Base-by-base conservation (phyloP, 2,113 vertebrate genomes). In the Athene noctua region DNA sequence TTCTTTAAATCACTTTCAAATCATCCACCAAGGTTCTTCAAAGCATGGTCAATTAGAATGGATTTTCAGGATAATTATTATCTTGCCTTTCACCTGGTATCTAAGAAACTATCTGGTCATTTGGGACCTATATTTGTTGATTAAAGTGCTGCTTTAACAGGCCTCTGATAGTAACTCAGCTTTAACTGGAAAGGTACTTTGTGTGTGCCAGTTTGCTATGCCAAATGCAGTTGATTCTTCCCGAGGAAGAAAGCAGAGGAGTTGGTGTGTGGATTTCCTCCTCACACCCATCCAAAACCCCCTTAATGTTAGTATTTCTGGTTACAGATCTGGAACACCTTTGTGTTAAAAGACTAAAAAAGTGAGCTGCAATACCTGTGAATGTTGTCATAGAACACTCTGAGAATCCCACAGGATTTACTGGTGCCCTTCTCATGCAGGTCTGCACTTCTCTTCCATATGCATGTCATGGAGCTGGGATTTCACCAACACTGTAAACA, bases 271-370 rank as follows among this genome's bases (percentile, higher is more conserved):
- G 34, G 30, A 30, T 82, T 71, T 59, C 13, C 4, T 65, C 13
- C 5, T 7, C 15, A 10, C 12, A 34, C 1, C 15, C 13, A 36
- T 52, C 10, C 9, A 18, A 87, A 12, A 13, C 23, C 1, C 1
- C 6, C 6, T 3, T 25, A 18, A 13, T 18, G 10, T 46, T 80
- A 49, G 15, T 57, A 47, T 44, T 65, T 74, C 20, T 59, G 27
- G 18, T 23, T 71, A 65, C 5, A 12, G 17, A 14, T 57, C 36
- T 63, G 49, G 23, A 22, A 51, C 32, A 38, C 15, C 2, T 44
- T 59, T 36, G 22, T 65, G 4, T 66, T 75, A 75, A 61, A 73
- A 90, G 57, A 44, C 17, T 5, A 55, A 42, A 0, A 13, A 86
- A 57, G 34, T 20, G 34, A 79, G 34, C 19, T 55, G 34, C 22